Percentiles rank a stretch among this genome's conserved stretches.
Conservation (phyloP, 2,797 vertebrate species). For the Eulemur rubriventer region DNA sequence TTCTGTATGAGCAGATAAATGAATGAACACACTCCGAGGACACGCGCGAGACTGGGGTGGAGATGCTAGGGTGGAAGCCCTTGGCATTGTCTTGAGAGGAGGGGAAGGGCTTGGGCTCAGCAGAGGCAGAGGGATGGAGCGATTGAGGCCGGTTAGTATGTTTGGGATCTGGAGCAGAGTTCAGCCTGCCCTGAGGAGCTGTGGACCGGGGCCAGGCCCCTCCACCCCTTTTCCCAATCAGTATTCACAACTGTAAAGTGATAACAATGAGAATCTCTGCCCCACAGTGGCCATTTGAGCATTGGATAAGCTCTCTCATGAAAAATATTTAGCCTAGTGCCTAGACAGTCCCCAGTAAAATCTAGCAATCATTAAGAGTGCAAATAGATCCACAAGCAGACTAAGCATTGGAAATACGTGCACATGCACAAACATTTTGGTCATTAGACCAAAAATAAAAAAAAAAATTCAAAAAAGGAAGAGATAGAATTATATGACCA, state of each 20-base stretch:
- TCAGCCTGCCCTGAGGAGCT: rapidly evolving
- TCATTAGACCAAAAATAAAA: neutral
- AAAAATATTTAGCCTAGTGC: neutral
- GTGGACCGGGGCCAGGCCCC: rapidly evolving
- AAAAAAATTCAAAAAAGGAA: no score
- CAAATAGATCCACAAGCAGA: neutral
- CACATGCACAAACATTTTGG: neutral
- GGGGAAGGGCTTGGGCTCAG: rapidly evolving
- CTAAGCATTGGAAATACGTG: neutral
- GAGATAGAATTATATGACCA: neutral
- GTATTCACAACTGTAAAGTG: rapidly evolving
- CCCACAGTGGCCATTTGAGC: neutral
- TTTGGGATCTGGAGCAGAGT: rapidly evolving
- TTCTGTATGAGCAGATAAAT: neutral
- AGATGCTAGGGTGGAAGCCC: rapidly evolving
- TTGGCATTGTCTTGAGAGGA: rapidly evolving
- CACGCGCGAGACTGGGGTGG: rapidly evolving
- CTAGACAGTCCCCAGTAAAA: neutral
- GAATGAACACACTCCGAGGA: rapidly evolving
- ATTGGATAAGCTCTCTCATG: rapidly evolving
- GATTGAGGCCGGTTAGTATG: rapidly evolving
- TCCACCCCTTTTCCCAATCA: no score
- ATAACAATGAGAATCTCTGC: neutral
- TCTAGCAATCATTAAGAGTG: neutral
- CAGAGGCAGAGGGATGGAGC: neutral